Percentiles rank a stretch among this genome's conserved stretches.
Evolutionary conservation across 2,888 invertebrate genomes (phyloP).

Genomic region (Tetropium fuscum): DNA sequence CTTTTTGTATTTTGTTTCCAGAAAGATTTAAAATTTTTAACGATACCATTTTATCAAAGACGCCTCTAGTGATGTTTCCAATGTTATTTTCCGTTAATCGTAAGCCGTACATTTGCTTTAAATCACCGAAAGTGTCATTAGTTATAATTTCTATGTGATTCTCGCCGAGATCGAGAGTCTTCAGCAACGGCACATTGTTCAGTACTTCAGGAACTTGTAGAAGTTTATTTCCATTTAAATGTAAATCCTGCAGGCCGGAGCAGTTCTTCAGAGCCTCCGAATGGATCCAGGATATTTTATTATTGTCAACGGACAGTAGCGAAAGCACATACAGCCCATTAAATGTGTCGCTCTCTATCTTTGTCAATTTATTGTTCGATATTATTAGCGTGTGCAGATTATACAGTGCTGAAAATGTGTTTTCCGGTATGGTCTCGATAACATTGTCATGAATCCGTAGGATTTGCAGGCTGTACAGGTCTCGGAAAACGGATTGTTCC

Average conservation of each 20-base stretch:
- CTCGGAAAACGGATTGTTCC: slow-evolving; percentile 81
- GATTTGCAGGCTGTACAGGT: slow-evolving; percentile 83
- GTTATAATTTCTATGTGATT: slow-evolving; percentile 84
- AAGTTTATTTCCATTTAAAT: slow-evolving; percentile 85
- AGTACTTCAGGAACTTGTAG: slow-evolving; percentile 81
- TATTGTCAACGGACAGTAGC: slow-evolving; percentile 83
- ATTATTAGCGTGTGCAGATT: slow-evolving; percentile 86
- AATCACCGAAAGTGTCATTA: slow-evolving; percentile 83
- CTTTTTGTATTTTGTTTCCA: slow-evolving; percentile 83
- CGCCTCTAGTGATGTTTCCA: slow-evolving; percentile 82
- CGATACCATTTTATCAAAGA: slow-evolving; percentile 82
- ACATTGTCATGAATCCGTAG: slow-evolving; percentile 84
- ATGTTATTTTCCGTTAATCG: slow-evolving; percentile 88
- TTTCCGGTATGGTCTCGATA: slow-evolving; percentile 81
- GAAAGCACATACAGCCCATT: slow-evolving; percentile 82
- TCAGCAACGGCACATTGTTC: slow-evolving; percentile 79
- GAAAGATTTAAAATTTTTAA: slow-evolving; percentile 87
- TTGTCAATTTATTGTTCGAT: slow-evolving; percentile 82
- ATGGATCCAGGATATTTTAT: slow-evolving; percentile 80
- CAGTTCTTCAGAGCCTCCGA: slow-evolving; percentile 82
- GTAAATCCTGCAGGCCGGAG: slow-evolving; percentile 83
- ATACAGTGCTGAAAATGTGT: slow-evolving; percentile 80
- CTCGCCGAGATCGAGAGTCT: slow-evolving; percentile 86
- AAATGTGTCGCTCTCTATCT: slow-evolving; percentile 81
- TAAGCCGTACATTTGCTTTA: slow-evolving; percentile 84